Conservation (phyloP, 92 coral and sea anemone species). For the Pocillopora grandis region DNA sequence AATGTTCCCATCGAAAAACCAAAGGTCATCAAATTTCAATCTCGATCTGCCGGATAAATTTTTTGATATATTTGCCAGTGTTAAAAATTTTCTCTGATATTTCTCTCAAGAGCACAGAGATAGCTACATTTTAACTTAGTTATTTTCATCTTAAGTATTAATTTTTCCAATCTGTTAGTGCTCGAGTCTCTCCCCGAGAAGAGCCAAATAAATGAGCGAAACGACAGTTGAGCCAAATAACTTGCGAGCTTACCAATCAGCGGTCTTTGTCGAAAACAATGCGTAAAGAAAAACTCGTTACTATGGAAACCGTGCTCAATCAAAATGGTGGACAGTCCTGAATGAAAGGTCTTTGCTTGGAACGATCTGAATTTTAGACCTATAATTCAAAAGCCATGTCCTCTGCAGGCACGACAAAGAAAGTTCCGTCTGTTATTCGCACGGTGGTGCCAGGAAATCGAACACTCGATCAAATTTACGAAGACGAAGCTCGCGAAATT, state of each 20-base stretch:
- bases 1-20: too few relatives aligned
- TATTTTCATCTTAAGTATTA: too few relatives aligned
- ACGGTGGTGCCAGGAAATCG: conserved; percentile 87
- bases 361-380: background rate
- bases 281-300: background rate
- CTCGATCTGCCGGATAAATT: too few relatives aligned
- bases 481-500: conserved; percentile 90
- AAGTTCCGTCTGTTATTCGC: conserved; percentile 43
- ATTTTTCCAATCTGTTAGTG: too few relatives aligned
- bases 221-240: background rate
- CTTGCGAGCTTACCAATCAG: background rate
- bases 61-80: too few relatives aligned
- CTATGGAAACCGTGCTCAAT: conserved; percentile 29
- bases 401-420: conserved; percentile 11
- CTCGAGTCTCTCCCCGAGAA: too few relatives aligned
- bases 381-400: conserved; percentile 16
- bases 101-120: too few relatives aligned
- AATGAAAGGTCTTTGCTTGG: background rate
- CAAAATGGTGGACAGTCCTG: conserved; percentile 45
- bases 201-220: too few relatives aligned
- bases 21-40: too few relatives aligned
- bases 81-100: too few relatives aligned
- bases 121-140: too few relatives aligned
- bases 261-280: background rate
- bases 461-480: conserved; percentile 74